These are phyloP conservation scores for Pangasius macronema DNA, from an alignment of 2,797 vertebrate species.

Conservation along the genomic window DNA sequence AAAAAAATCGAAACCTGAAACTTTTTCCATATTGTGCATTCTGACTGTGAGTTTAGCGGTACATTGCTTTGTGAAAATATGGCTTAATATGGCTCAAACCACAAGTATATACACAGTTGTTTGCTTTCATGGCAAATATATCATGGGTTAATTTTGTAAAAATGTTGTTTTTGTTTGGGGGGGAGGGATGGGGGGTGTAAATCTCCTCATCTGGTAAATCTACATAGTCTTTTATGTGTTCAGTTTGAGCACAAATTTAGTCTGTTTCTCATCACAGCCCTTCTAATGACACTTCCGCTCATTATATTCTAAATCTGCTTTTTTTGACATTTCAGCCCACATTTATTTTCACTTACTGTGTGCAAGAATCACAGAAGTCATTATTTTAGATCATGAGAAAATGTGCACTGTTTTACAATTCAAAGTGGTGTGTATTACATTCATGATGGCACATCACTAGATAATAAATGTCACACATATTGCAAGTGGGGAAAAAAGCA, in stretches of 20 bases:
- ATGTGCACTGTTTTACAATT: neutral
- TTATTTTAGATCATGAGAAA: neutral
- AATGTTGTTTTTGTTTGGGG: no score
- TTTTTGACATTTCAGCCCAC: neutral
- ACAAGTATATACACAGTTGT: neutral
- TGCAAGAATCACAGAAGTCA: neutral
- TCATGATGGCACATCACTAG: neutral
- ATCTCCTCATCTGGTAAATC: neutral
- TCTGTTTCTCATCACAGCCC: constrained; percentile 1
- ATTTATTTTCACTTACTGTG: neutral
- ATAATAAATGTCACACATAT: neutral
- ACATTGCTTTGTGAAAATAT: neutral
- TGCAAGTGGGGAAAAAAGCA: neutral
- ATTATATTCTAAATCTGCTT: neutral
- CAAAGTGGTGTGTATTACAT: neutral
- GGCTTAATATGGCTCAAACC: neutral
- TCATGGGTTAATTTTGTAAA: neutral
- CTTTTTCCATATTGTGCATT: neutral
- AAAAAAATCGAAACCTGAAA: neutral
- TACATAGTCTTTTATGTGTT: neutral
- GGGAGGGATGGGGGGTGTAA: neutral
- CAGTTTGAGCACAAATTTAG: neutral
- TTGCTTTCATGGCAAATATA: neutral
- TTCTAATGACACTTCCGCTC: neutral
- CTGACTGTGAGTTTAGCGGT: neutral